Percentiles rank a stretch among this genome's conserved stretches.
phyloP scores from a whole-genome alignment of 2,797 vertebrate genomes.

The Rhadinocentrus ornatus region DNA sequence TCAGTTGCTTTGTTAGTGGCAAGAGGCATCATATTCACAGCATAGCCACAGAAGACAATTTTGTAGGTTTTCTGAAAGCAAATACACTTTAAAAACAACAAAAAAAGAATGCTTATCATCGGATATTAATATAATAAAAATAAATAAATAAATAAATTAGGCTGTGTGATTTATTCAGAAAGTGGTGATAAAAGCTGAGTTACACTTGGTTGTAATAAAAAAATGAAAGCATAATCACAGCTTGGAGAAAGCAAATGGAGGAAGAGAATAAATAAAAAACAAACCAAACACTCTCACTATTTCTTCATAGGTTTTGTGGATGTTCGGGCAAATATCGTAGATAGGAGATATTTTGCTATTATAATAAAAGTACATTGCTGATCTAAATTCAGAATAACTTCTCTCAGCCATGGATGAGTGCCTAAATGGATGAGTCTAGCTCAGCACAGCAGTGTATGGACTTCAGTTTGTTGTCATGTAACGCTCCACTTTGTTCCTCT shows the following conservation, averaged over 20 bases:
- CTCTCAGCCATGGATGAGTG: too few relatives aligned
- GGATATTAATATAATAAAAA: background rate
- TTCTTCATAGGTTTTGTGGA: background rate
- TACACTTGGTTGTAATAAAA: too few relatives aligned
- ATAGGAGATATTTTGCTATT: background rate
- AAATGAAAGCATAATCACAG: too few relatives aligned
- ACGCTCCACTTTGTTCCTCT: too few relatives aligned
- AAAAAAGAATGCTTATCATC: background rate
- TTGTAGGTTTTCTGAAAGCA: background rate
- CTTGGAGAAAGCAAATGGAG: background rate
- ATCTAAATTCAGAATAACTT: background rate
- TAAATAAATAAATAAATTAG: too few relatives aligned
- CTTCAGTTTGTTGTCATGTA: too few relatives aligned
- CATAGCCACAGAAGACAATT: background rate
- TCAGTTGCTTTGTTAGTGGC: conserved; percentile 4
- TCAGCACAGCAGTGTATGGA: too few relatives aligned
- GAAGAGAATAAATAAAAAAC: background rate
- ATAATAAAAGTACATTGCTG: background rate
- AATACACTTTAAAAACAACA: background rate
- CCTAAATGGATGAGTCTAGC: too few relatives aligned
- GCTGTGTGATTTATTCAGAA: too few relatives aligned
- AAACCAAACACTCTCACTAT: background rate
- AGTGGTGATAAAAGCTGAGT: too few relatives aligned
- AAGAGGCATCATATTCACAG: background rate
- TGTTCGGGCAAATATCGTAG: background rate